Base-by-base conservation (phyloP, 2,113 vertebrate genomes). In the Pelusios castaneus region DNA sequence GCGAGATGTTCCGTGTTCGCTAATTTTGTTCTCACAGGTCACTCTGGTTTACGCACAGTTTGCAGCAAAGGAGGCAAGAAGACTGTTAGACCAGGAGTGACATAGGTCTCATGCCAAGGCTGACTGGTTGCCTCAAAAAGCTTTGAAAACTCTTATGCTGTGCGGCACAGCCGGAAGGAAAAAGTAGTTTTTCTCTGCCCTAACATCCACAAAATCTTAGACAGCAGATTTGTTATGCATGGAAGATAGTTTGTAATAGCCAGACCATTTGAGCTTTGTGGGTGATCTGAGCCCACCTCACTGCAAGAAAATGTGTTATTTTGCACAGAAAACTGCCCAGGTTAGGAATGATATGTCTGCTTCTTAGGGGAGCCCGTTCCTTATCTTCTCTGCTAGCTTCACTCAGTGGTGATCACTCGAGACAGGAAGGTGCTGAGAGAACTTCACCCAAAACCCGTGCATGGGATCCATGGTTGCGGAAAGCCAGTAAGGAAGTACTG, bases 401-500 rank as follows among this genome's bases (percentile, higher is more conserved):
- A 76, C 17, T 27, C 73, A 76, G 24, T 3, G 5, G 24, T 24
- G 24, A 76, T 63, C 60, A 63, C 60, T 9, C 2, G 16, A 31
- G 31, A 34, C 34, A 63, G 2, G 16, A 14, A 63, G 41, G 41
- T 8, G 8, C 43, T 43, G 38, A 43, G 70, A 75, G 22, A 75
- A 25, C 41, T 43, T 76, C 41, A 76, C 8, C 6, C 25, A 41
- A 76, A 45, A 76, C 41, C 4, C 41, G 12, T 38, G 13, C 70
- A 13, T 13, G 10, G 22, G 70, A 12, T 2, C 6, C 73, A 12
- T 52, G 29, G 34, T 0, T 10, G 38, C 45, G 2, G 67, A 7
- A 19, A 3, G 2, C 3, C 87, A 84, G 16, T 1, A 67, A 45
- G 52, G 82, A 10, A 5, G 4, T 0, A 1, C 12, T 14, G 25